Evolutionary conservation across 2,113 vertebrate genomes (phyloP).

Genomic region (Oenanthe melanoleuca): DNA sequence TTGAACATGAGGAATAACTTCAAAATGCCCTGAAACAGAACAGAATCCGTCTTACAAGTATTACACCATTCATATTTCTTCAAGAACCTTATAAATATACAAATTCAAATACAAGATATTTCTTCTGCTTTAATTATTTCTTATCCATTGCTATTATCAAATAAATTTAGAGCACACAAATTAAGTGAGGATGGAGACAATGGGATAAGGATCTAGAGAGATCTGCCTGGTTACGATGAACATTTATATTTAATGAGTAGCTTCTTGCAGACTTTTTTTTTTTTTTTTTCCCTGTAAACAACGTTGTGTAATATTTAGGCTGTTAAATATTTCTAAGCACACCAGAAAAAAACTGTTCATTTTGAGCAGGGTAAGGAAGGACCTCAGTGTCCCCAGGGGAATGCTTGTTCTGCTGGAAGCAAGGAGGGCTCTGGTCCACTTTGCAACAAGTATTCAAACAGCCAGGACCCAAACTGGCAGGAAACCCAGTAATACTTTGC

Average conservation of each 20-base stretch:
- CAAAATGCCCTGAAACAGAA: neutral
- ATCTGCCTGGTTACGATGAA: neutral
- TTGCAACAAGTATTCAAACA: neutral
- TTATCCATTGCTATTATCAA: neutral
- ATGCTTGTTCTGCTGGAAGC: neutral
- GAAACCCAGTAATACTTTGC: neutral
- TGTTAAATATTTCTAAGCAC: neutral
- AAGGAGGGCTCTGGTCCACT: neutral
- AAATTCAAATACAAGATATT: neutral
- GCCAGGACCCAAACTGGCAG: neutral
- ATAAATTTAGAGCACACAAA: neutral
- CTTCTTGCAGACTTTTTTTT: neutral
- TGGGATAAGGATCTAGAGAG: neutral
- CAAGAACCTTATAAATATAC: neutral
- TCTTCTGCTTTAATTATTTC: constrained; percentile 12
- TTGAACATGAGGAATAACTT: neutral
- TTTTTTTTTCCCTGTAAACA: neutral
- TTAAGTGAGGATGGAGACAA: neutral
- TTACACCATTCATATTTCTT: neutral
- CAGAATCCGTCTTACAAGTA: neutral
- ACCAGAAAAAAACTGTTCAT: neutral
- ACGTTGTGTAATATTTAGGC: neutral
- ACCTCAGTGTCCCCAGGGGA: neutral
- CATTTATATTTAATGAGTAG: neutral
- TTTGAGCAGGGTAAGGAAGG: neutral